Percentiles rank a stretch among this genome's conserved stretches.
phyloP scores from a whole-genome alignment of 2,888 invertebrate genomes.

The Poecilus cupreus region DNA sequence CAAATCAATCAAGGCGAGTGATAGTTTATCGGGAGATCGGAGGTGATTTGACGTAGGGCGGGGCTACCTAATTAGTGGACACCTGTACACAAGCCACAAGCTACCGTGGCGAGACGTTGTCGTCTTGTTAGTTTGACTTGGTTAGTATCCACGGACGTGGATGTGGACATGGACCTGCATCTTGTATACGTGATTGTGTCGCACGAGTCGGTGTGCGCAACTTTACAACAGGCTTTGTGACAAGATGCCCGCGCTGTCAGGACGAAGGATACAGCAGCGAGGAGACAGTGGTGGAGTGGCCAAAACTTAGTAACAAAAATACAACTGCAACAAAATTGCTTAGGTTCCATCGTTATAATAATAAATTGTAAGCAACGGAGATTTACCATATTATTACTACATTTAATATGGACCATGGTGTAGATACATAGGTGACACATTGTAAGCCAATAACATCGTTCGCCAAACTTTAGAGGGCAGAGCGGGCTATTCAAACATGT shows the following conservation, averaged over 20 bases:
- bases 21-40: constrained; percentile 47
- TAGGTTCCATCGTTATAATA: not conserved
- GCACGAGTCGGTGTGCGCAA: not conserved
- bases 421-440: too few species aligned
- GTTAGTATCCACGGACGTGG: not conserved
- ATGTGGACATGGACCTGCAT: not conserved
- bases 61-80: constrained; percentile 57
- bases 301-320: not conserved
- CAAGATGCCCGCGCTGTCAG: too few species aligned
- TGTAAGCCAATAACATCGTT: too few species aligned
- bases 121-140: constrained; percentile 9
- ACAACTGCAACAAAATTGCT: not conserved
- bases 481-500: too few species aligned
- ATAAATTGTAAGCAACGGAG: too few species aligned
- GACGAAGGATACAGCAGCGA: not conserved
- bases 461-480: too few species aligned
- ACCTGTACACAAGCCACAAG: constrained; percentile 50
- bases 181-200: constrained; percentile 7
- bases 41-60: constrained; percentile 46
- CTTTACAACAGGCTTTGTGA: not conserved
- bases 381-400: too few species aligned
- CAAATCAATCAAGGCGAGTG: constrained; percentile 44
- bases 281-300: not conserved
- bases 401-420: too few species aligned
- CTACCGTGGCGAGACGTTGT: constrained; percentile 41